Evolutionary conservation across 2,797 vertebrate species (phyloP).

Genomic region (Sebastes elongatus): DNA sequence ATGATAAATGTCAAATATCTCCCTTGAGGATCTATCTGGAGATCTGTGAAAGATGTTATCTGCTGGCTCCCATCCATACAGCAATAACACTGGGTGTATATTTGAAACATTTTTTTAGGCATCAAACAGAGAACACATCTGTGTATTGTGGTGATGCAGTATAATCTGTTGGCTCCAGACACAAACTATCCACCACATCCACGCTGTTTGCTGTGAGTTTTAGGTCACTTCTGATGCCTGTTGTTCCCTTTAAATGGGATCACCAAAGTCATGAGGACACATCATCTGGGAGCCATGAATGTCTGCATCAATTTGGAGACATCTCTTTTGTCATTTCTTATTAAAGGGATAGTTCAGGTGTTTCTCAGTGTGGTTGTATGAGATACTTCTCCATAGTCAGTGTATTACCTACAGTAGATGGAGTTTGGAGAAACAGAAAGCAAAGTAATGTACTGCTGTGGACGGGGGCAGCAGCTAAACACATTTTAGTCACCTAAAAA

Average conservation of each 20-base stretch:
- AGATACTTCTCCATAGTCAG: neutral
- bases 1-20: conserved; percentile 27
- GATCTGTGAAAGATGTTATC: conserved; percentile 8
- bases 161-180: neutral
- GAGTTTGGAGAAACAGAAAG: too few relatives aligned
- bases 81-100: neutral
- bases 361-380: neutral
- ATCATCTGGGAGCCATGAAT: too few relatives aligned
- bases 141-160: neutral
- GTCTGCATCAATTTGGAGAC: too few relatives aligned
- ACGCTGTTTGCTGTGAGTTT: too few relatives aligned
- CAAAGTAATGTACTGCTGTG: neutral
- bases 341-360: neutral
- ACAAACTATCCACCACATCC: neutral
- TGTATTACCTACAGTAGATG: neutral
- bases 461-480: neutral
- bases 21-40: neutral
- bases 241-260: neutral
- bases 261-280: too few relatives aligned
- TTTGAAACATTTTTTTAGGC: neutral
- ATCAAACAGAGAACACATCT: neutral
- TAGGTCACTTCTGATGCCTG: neutral
- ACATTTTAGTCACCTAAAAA: too few relatives aligned
- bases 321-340: neutral
- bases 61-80: neutral